Conservation (phyloP, 2,888 invertebrate genomes). For the Lasioglossum oenotherae region DNA sequence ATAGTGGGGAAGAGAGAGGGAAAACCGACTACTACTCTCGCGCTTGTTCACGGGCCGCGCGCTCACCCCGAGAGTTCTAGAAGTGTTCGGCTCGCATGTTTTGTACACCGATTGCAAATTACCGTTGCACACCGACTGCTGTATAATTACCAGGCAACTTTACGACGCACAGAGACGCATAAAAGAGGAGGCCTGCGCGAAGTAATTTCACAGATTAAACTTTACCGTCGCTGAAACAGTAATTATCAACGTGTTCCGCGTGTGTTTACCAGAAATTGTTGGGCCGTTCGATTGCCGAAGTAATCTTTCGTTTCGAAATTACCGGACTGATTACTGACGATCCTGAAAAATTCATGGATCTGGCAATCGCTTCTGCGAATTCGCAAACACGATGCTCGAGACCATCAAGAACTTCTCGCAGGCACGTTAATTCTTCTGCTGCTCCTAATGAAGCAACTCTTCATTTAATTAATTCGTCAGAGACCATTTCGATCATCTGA, state of each 20-base stretch:
- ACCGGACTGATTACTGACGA: not conserved
- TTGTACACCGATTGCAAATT: slow-evolving; percentile 40
- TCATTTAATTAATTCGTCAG: not conserved
- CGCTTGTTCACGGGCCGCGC: not conserved
- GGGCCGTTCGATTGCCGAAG: slow-evolving; percentile 21
- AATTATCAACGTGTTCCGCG: slow-evolving; percentile 33
- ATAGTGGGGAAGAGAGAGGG: slow-evolving; percentile 26
- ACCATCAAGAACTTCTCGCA: not conserved
- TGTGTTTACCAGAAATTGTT: slow-evolving; percentile 17
- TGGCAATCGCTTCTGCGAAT: slow-evolving; percentile 2
- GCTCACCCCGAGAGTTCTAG: slow-evolving; percentile 1
- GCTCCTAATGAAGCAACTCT: too few species aligned
- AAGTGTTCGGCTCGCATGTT: slow-evolving; percentile 28
- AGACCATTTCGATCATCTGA: not conserved
- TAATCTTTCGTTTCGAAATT: slow-evolving; percentile 30
- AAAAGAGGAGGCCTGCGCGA: slow-evolving; percentile 19
- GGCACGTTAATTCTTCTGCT: too few species aligned
- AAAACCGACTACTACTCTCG: slow-evolving; percentile 9
- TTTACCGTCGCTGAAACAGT: slow-evolving; percentile 18
- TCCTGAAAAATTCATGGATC: not conserved
- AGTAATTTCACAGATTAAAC: slow-evolving; percentile 35
- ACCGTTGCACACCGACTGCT: slow-evolving; percentile 24
- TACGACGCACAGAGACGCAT: slow-evolving; percentile 22
- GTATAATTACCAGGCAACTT: slow-evolving; percentile 40
- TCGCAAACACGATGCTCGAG: not conserved